A percentile compares a stretch with the other conserved stretches of the same genome.
Conservation (phyloP, 2,113 vertebrate genomes). For the Ophthalmolycus amberensis region DNA sequence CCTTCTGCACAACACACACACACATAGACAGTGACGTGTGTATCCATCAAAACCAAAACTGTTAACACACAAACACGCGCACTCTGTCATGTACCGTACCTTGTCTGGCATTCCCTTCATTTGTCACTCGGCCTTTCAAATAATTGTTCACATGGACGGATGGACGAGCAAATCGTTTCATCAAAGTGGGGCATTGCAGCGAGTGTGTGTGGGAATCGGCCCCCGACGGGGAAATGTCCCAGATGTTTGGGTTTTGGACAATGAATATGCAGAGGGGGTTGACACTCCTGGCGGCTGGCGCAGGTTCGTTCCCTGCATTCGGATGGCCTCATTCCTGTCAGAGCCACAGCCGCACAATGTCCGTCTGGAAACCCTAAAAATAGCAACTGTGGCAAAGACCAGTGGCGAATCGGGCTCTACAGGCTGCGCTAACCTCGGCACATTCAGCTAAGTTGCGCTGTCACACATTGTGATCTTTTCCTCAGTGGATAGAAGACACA, state of each 20-base stretch:
- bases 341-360: conserved; percentile 60
- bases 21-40: not conserved
- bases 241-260: conserved; percentile 67
- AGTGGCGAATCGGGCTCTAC: conserved; percentile 43
- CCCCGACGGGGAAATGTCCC: conserved; percentile 65
- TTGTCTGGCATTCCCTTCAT: conserved; percentile 55
- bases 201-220: conserved; percentile 61
- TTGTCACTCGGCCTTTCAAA: conserved; percentile 71
- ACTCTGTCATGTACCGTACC: conserved; percentile 30
- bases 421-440: conserved; percentile 55
- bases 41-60: conserved; percentile 26
- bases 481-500: conserved; percentile 2
- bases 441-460: conserved; percentile 11
- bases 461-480: conserved; percentile 23
- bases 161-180: conserved; percentile 60
- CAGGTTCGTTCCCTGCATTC: conserved; percentile 59
- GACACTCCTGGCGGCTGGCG: conserved; percentile 52
- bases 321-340: conserved; percentile 74
- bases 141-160: conserved; percentile 41
- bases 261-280: conserved; percentile 61
- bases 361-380: conserved; percentile 69
- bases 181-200: conserved; percentile 56
- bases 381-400: conserved; percentile 59
- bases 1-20: conserved; percentile 13
- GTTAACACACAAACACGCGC: not conserved